Evolutionary conservation across 2,888 invertebrate genomes (phyloP).

Genomic region (Perithous albicinctus): DNA sequence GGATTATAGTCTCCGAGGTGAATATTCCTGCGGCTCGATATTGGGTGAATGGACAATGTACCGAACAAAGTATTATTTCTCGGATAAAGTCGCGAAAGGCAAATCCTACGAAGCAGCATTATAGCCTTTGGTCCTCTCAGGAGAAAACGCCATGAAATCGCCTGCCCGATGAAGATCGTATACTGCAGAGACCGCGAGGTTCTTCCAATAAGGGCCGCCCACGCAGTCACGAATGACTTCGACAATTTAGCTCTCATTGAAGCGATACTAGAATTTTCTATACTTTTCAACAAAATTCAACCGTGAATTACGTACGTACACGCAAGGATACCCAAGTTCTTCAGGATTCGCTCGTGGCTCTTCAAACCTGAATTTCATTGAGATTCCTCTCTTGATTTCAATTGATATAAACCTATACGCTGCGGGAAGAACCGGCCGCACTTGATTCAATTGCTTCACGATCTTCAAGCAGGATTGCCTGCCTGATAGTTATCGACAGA

Average conservation of each 20-base stretch:
- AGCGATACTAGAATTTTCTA: slow-evolving; percentile 18
- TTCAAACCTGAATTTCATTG: slow-evolving; percentile 13
- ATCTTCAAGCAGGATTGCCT: slow-evolving; percentile 15
- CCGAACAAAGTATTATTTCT: slow-evolving; percentile 15
- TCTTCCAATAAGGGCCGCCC: slow-evolving; percentile 45
- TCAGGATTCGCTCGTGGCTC: slow-evolving; percentile 31
- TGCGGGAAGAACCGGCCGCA: slow-evolving; percentile 22
- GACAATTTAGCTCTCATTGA: slow-evolving; percentile 40
- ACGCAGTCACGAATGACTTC: slow-evolving; percentile 39
- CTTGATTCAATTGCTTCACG: slow-evolving; percentile 8
- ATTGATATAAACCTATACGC: slow-evolving; percentile 48
- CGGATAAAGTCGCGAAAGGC: slow-evolving; percentile 27
- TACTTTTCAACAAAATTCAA: neutral
- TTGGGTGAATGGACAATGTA: slow-evolving; percentile 1
- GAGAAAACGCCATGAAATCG: neutral
- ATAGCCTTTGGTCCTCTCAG: neutral
- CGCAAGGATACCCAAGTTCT: slow-evolving; percentile 19
- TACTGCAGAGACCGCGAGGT: neutral
- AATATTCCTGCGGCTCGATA: slow-evolving; percentile 1
- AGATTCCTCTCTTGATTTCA: slow-evolving; percentile 42
- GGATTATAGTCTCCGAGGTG: neutral
- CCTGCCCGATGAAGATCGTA: slow-evolving; percentile 5
- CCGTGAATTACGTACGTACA: slow-evolving; percentile 11
- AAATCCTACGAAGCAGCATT: neutral
- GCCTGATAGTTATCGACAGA: slow-evolving; percentile 28